These are phyloP conservation scores for Theonella swinhoei DNA, from an alignment of 37 sponge, comb jelly and placozoan species.

Conservation along the genomic window DNA sequence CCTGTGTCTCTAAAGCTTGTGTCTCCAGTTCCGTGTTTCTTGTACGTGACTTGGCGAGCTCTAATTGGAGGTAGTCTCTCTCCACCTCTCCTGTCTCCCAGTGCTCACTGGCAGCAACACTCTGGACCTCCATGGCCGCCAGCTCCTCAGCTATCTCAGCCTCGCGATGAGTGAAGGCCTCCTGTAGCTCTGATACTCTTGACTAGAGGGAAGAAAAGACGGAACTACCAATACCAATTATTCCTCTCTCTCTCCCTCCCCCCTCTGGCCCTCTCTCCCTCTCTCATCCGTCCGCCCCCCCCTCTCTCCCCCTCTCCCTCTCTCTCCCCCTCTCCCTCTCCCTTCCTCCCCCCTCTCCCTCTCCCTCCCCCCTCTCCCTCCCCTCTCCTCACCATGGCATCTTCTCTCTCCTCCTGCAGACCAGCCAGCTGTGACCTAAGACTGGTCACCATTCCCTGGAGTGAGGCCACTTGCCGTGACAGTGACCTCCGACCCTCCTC, in stretches of 20 bases:
- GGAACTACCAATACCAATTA: neutral
- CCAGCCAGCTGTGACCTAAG: neutral
- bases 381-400: neutral
- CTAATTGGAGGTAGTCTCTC: neutral
- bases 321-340: neutral
- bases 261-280: no score
- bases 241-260: conserved; percentile 15
- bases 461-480: neutral
- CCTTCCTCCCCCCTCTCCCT: no score
- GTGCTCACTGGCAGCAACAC: neutral
- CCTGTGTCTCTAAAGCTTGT: no score
- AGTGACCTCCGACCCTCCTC: neutral
- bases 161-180: neutral
- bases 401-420: neutral
- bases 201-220: neutral
- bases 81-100: neutral
- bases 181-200: neutral
- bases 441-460: neutral
- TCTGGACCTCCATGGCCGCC: conserved; percentile 1
- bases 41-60: neutral
- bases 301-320: neutral
- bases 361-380: no score
- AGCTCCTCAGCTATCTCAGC: conserved; percentile 9
- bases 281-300: no score
- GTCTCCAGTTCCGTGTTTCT: neutral